Base-by-base conservation (phyloP, 2,888 invertebrate species). In the Agrotis puta region DNA sequence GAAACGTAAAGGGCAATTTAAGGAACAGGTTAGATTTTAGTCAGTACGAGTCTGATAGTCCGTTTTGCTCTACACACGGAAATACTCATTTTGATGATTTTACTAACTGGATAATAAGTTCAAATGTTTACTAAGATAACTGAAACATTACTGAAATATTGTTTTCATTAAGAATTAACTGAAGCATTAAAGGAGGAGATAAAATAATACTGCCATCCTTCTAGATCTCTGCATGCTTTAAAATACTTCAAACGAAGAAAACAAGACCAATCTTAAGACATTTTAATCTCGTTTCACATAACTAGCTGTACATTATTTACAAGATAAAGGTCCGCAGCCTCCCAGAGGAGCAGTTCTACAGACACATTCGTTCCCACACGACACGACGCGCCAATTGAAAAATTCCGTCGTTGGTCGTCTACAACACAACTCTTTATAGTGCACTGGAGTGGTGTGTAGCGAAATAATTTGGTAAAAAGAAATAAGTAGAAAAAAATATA, bases 331-430 rank as follows among this genome's bases (percentile, higher is more conserved):
- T 58, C 65, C 45, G 22, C 39, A 18, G n/a, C 33, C 39, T 56
- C 62, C 48, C 65, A 51, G 20, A 20, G 48, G 62, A 65, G 24
- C 64, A 56, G 48, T 24, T 45, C 20, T 18, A 18, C 71, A 79
- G 83, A 79, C 85, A 72, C 79, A 74, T 85, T 70, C 45, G 53
- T 70, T 68, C 64, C 22, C 47, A 62, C 51, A 59, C 27, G 50
- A 64, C 64, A 51, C 63, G 58, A 59, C 56, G 39, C 62, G 63
- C 58, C 83, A 83, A 83, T 85, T 80, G 70, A 79, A 82, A 85
- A 83, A 83, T 85, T 65, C 85, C 83, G 22, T 50, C 24, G 51
- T 83, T 70, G 68, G 66, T 79, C 62, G 65, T 16, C 50, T 24
- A 69, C 80, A 65, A 18, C 33, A 64, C 57, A 62, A 65, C 62